Percentiles rank a stretch among this genome's conserved stretches.
These are phyloP conservation scores for Loxodonta africana DNA, from an alignment of 2,113 vertebrate species.

Conservation along the genomic window DNA sequence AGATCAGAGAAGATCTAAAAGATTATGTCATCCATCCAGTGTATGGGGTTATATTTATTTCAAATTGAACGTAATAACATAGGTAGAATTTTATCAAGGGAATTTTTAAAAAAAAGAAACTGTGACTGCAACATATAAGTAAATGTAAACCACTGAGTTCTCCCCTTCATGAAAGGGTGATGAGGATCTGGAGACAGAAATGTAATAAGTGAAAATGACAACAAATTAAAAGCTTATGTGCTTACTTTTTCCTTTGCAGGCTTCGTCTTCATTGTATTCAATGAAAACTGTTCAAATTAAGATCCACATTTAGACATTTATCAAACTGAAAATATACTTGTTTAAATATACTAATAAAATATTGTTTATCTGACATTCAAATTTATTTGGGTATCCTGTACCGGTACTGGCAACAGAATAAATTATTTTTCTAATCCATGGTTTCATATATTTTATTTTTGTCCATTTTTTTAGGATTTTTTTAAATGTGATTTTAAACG, in stretches of 20 bases:
- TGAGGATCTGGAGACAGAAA: neutral
- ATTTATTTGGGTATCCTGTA: neutral
- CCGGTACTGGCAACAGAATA: neutral
- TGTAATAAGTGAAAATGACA: neutral
- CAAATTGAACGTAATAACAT: neutral
- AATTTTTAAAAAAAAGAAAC: neutral
- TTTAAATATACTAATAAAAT: neutral
- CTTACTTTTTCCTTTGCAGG: neutral
- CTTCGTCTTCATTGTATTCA: neutral
- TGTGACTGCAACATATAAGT: neutral
- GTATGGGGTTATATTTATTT: neutral
- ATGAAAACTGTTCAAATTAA: neutral
- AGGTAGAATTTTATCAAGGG: neutral
- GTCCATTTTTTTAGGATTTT: neutral
- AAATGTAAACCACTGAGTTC: neutral
- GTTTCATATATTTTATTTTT: conserved; percentile 1
- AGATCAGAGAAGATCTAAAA: neutral
- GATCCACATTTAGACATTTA: neutral
- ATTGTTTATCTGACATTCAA: neutral
- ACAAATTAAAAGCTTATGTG: neutral
- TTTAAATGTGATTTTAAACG: conserved; percentile 16
- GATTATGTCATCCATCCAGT: neutral
- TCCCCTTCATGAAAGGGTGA: neutral
- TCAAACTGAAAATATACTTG: neutral
- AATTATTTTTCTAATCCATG: neutral